Evolutionary conservation across 2,888 invertebrate species (phyloP).

Genomic region (Agonopterix alstromeriana): DNA sequence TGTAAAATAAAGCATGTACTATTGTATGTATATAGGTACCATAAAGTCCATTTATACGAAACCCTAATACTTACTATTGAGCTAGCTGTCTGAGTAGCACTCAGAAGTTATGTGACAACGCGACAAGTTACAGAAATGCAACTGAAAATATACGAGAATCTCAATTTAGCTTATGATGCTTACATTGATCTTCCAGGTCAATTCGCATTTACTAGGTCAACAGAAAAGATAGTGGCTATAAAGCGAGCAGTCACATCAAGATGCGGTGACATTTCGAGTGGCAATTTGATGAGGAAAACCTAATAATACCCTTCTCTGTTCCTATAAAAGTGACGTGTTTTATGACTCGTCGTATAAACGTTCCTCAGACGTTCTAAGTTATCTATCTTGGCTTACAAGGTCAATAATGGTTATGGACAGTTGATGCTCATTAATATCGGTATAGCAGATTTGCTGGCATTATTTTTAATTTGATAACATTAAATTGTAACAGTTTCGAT

Average conservation of each 20-base stretch:
- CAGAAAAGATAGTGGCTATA: conserved; percentile 5
- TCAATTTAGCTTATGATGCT: neutral
- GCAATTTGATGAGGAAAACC: conserved; percentile 5
- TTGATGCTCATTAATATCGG: too few relatives aligned
- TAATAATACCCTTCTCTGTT: conserved; percentile 6
- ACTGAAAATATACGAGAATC: neutral
- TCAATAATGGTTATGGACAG: neutral
- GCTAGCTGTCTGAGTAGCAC: too few relatives aligned
- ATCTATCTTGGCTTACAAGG: neutral
- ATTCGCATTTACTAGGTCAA: conserved; percentile 2
- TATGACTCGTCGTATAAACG: neutral
- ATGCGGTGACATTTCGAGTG: conserved; percentile 6
- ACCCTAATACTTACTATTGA: too few relatives aligned
- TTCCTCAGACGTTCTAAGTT: neutral
- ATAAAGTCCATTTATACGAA: too few relatives aligned
- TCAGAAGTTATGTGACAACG: too few relatives aligned
- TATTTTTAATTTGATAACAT: too few relatives aligned
- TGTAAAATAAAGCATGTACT: too few relatives aligned
- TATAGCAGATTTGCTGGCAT: too few relatives aligned
- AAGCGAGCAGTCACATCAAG: conserved; percentile 7
- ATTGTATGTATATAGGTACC: too few relatives aligned
- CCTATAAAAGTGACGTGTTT: conserved; percentile 4
- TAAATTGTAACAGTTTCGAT: too few relatives aligned
- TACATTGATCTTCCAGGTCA: conserved; percentile 2
- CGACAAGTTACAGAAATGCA: neutral